Percentiles rank a stretch among this genome's conserved stretches.
Conservation (phyloP, 2,113 vertebrate species). For the Perccottus glenii region DNA sequence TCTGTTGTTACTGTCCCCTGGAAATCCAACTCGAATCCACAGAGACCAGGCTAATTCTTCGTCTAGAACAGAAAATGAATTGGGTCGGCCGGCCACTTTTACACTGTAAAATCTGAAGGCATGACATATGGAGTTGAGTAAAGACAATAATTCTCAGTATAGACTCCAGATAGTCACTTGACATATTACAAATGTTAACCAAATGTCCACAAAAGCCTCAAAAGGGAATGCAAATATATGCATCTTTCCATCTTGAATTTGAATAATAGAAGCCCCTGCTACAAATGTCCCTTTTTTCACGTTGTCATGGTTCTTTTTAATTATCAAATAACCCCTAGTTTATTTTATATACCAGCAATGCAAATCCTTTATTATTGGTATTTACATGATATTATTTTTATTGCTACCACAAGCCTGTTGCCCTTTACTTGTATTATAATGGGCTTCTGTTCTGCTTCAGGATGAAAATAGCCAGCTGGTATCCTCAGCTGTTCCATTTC, state of each 20-base stretch:
- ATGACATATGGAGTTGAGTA: no score
- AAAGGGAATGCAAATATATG: not conserved
- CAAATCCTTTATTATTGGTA: not conserved
- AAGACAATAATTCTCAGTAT: no score
- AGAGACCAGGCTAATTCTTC: no score
- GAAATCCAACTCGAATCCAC: no score
- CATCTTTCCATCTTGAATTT: not conserved
- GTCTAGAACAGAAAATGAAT: no score
- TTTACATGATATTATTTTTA: not conserved
- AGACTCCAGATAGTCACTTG: no score
- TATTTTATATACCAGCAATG: no score
- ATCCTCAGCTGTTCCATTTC: conserved; percentile 1
- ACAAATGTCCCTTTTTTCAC: not conserved
- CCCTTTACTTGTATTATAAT: not conserved
- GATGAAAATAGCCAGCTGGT: conserved; percentile 9
- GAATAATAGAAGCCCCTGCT: not conserved
- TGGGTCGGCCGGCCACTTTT: no score
- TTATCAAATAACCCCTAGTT: no score
- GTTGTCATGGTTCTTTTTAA: not conserved
- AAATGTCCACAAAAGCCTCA: not conserved
- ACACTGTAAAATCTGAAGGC: no score
- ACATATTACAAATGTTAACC: not conserved
- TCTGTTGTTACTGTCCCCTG: no score
- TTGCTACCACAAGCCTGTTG: not conserved
- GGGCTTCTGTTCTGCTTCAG: not conserved